Evolutionary conservation across 2,797 vertebrate species (phyloP).

Genomic region (Macropus fuliginosus): DNA sequence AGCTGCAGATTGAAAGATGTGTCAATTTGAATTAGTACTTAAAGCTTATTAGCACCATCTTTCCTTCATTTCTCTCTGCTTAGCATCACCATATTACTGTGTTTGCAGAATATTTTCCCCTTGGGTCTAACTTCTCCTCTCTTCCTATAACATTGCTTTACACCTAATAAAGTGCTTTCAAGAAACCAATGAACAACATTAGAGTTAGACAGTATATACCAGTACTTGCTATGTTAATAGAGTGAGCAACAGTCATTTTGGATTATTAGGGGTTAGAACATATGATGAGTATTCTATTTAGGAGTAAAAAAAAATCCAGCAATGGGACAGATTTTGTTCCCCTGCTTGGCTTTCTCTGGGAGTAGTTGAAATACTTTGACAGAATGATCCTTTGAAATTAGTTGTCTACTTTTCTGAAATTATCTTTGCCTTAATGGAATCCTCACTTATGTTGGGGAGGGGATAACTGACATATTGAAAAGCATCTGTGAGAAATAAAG

Average conservation of each 20-base stretch:
- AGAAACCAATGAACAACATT: neutral
- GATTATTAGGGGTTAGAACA: neutral
- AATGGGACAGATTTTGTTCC: neutral
- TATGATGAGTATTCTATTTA: neutral
- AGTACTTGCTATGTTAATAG: neutral
- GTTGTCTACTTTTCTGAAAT: conserved; percentile 48
- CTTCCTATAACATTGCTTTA: neutral
- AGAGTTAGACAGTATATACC: neutral
- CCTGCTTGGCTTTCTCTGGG: neutral
- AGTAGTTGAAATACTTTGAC: neutral
- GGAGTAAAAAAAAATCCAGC: neutral
- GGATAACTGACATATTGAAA: neutral
- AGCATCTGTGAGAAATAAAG: neutral
- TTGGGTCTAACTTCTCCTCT: neutral
- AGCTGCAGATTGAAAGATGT: neutral
- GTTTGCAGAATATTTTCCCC: neutral
- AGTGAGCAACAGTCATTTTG: neutral
- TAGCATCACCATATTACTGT: neutral
- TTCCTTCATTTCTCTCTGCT: neutral
- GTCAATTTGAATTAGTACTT: neutral
- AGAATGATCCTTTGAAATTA: neutral
- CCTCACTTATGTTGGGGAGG: conserved; percentile 2
- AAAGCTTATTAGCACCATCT: neutral
- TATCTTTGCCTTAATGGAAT: neutral
- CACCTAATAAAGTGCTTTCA: neutral